Conservation (phyloP, 2,797 vertebrate genomes). For the Otus scops region DNA sequence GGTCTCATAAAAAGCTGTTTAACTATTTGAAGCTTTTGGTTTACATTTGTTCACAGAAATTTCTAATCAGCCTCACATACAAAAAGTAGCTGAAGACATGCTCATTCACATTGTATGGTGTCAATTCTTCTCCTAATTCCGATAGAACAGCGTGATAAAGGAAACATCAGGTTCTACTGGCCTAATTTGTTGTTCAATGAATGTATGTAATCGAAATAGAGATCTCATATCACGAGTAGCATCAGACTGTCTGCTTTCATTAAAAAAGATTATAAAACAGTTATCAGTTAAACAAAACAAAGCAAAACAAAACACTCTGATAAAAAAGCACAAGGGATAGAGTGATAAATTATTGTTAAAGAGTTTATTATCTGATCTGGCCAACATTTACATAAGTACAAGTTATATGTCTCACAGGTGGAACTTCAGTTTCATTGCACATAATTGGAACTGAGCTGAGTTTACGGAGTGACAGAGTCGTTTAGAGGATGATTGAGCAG, state of each 20-base stretch:
- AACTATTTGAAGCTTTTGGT: background rate
- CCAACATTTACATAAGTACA: background rate
- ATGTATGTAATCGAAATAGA: constrained; percentile 11
- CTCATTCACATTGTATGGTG: background rate
- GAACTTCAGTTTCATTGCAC: background rate
- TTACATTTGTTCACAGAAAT: background rate
- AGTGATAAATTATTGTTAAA: constrained; percentile 9
- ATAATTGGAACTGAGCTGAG: background rate
- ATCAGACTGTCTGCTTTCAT: constrained; percentile 9
- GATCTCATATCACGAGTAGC: background rate
- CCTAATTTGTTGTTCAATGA: constrained; percentile 34
- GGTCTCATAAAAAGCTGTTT: background rate
- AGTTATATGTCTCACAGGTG: background rate
- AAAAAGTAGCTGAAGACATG: background rate
- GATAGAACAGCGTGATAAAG: constrained; percentile 30
- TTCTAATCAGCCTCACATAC: background rate
- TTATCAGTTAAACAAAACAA: background rate
- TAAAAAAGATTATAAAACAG: constrained; percentile 6
- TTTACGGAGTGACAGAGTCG: background rate
- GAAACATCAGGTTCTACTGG: background rate
- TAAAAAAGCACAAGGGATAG: background rate
- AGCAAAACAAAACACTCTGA: background rate
- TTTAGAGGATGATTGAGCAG: background rate
- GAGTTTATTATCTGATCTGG: constrained; percentile 19
- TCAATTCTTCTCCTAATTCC: constrained; percentile 32